phyloP scores from a whole-genome alignment of 2,797 vertebrate genomes.

The Cuniculus paca region DNA sequence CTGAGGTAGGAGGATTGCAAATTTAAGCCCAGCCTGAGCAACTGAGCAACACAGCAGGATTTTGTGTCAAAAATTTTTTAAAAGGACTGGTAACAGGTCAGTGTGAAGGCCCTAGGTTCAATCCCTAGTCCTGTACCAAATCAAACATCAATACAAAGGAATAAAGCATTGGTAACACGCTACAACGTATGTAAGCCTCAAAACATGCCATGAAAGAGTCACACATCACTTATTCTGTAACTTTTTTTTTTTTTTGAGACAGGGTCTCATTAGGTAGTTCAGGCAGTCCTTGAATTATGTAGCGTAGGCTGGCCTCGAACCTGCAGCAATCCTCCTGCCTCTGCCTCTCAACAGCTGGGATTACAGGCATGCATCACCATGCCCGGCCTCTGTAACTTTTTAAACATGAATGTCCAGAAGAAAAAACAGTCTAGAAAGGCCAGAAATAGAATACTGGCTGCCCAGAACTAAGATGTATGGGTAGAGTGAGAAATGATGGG shows the following conservation, averaged over 20 bases:
- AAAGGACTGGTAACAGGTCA: background rate
- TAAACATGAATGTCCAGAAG: background rate
- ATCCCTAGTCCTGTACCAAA: background rate
- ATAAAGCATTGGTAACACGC: background rate
- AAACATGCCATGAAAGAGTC: background rate
- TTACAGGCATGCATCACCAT: background rate
- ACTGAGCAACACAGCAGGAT: background rate
- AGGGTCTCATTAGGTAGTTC: background rate
- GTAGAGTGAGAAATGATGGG: background rate
- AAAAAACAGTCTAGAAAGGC: background rate
- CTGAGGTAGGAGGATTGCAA: background rate
- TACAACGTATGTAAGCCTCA: background rate
- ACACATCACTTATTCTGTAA: background rate
- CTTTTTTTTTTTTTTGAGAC: background rate
- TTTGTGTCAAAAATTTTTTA: background rate
- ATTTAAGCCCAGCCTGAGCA: background rate
- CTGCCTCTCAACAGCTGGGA: too few species aligned
- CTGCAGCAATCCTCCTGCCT: background rate
- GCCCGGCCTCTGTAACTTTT: background rate
- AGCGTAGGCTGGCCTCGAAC: background rate
- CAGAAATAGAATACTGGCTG: background rate
- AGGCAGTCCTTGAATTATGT: background rate
- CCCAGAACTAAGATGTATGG: background rate
- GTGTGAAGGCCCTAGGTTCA: background rate
- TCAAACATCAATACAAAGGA: background rate